phyloP scores from a whole-genome alignment of 2,113 vertebrate species.

The Callipepla californica region DNA sequence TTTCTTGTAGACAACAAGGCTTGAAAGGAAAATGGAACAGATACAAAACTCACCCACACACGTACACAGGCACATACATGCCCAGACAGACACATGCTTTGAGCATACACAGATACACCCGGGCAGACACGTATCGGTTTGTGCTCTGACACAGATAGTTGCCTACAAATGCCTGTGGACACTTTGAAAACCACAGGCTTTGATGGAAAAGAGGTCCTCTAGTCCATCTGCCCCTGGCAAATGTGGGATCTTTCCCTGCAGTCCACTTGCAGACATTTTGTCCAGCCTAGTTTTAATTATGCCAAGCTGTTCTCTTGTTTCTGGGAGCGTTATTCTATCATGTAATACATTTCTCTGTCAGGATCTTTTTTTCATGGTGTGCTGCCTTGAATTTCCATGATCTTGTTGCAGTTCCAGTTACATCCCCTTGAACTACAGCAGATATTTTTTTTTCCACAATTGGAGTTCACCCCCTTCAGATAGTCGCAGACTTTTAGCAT shows the following conservation, averaged over 20 bases:
- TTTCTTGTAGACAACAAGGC: neutral
- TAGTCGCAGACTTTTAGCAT: neutral
- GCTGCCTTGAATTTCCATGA: neutral
- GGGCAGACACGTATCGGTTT: neutral
- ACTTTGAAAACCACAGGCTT: neutral
- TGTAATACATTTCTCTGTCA: neutral
- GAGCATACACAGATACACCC: neutral
- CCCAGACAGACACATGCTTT: slow-evolving; percentile 27
- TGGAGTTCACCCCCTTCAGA: slow-evolving; percentile 12
- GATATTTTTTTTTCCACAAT: neutral
- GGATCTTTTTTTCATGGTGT: neutral
- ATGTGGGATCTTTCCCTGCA: neutral
- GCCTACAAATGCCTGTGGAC: neutral
- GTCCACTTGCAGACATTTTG: neutral
- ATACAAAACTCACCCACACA: slow-evolving; percentile 27
- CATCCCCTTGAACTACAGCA: neutral
- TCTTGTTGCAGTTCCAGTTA: neutral
- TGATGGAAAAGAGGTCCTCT: neutral
- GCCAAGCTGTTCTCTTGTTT: neutral
- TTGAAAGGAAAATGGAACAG: slow-evolving; percentile 11
- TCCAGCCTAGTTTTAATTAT: slow-evolving; percentile 5
- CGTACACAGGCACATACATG: neutral
- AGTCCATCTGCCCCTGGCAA: neutral
- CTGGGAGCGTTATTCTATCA: slow-evolving; percentile 5
- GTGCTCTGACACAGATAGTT: neutral